Base-by-base conservation (phyloP, 2,888 invertebrate species). In the Eristalinus aeneus region DNA sequence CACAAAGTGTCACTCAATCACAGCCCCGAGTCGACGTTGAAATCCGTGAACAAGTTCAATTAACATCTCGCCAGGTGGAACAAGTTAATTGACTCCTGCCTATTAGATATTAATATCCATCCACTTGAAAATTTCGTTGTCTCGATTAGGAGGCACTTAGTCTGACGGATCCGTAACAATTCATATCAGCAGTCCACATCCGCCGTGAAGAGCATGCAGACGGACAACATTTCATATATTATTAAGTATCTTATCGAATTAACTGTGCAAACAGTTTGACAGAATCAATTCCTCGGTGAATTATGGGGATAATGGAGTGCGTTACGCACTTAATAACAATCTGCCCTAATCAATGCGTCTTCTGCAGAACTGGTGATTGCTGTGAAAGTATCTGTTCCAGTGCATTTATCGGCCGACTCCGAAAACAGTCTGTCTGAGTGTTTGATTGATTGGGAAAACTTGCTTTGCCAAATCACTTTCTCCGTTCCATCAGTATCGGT, bases 71-170 rank as follows among this genome's bases (percentile, higher is more conserved):
- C 9, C 46, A 46, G 46, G 3, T 5, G 1, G 46, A 54, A 56
- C 34, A 16, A 34, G 36, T 69, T 23, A 58, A 36, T 36, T 36
- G 58, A 56, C 58, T 58, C 36, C 56, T 23, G 39, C 27, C 58
- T n/a, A 69, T 69, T 39, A 12, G 23, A 23, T 16, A 69, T 58
- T 69, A 39, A 69, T 69, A 58, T 58, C 23, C 22, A 23, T 71
- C 39, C 71, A 60, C 60, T 61, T 71, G 22, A 69, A 12, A 69
- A 69, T 46, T 46, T 46, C 46, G 46, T 69, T 39, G 22, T 69
- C 56, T 23, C 23, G 22, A 4, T 46, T 46, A 11, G 20, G 46
- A 10, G 46, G 46, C n/a, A 61, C 61, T 34, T 54, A 27, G 34
- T 10, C 56, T 64, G 27, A 8, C 8, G 16, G 56, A 74, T 74